Conservation (phyloP, 2,797 vertebrate genomes). For the Alfaro cultratus region DNA sequence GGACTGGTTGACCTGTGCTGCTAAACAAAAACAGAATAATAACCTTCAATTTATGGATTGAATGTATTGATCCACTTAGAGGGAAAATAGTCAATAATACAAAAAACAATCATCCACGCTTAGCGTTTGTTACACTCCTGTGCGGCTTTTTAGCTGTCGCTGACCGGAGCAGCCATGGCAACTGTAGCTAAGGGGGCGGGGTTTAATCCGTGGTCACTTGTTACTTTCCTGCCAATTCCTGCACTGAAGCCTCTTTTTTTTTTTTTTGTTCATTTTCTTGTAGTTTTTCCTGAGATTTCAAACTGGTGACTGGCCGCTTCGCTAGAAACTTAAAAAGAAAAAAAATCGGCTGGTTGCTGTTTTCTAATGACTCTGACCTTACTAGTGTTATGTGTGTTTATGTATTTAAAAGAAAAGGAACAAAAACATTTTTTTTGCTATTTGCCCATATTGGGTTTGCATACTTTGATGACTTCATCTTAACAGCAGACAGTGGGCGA, state of each 20-base stretch:
- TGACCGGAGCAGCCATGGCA: not conserved
- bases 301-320: slow-evolving; percentile 29
- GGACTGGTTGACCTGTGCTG: not conserved
- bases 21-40: not conserved
- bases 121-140: not conserved
- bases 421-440: slow-evolving; percentile 5
- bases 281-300: slow-evolving; percentile 20
- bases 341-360: slow-evolving; percentile 3
- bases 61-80: not conserved
- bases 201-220: slow-evolving; percentile 12
- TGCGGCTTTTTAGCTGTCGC: not conserved
- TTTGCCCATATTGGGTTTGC: slow-evolving; percentile 79
- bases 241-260: slow-evolving; percentile 25
- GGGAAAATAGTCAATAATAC: not conserved
- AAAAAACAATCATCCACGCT: not conserved
- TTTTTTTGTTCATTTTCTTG: slow-evolving; percentile 3
- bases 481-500: not conserved
- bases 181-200: slow-evolving; percentile 14
- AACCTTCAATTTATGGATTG: not conserved
- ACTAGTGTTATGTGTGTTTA: slow-evolving; percentile 9
- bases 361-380: slow-evolving; percentile 11
- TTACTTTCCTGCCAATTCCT: slow-evolving; percentile 15
- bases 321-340: slow-evolving; percentile 12
- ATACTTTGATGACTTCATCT: not conserved
- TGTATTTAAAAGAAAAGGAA: slow-evolving; percentile 14